These are phyloP conservation scores for Ectobius pallidus DNA, from an alignment of 2,888 invertebrate genomes.

Conservation along the genomic window DNA sequence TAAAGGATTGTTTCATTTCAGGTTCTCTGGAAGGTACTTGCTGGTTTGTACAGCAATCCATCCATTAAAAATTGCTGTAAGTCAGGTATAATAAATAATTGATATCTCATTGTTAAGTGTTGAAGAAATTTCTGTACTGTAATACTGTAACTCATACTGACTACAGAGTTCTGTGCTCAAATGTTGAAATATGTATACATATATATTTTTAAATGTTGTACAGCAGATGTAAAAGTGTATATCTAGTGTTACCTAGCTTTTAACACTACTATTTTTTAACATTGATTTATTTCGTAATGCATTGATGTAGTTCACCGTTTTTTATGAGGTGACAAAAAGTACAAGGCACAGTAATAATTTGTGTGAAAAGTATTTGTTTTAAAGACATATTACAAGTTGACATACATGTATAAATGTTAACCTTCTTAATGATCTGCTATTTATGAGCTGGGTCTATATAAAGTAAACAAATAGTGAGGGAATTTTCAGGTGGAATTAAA, in stretches of 20 bases:
- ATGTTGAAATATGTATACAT: slow-evolving; percentile 1
- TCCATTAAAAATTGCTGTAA: neutral
- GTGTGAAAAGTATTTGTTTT: neutral
- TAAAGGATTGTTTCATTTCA: neutral
- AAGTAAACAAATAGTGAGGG: too few relatives aligned
- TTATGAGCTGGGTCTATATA: too few relatives aligned
- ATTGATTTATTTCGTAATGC: neutral
- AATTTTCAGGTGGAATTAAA: too few relatives aligned
- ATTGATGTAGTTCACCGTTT: neutral
- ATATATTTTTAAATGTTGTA: slow-evolving; percentile 26
- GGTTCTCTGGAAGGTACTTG: neutral
- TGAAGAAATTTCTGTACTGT: neutral
- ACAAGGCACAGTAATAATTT: neutral
- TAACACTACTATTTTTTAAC: slow-evolving; percentile 22
- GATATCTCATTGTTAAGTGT: neutral
- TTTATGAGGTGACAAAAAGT: neutral
- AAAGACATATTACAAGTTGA: too few relatives aligned
- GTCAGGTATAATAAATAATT: too few relatives aligned
- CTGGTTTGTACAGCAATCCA: neutral
- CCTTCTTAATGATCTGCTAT: too few relatives aligned
- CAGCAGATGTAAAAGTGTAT: neutral
- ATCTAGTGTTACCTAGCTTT: neutral
- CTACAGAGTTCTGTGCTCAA: neutral
- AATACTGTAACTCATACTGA: neutral
- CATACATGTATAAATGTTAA: too few relatives aligned